Conservation (phyloP, 2,113 vertebrate genomes). For the Rattus norvegicus region DNA sequence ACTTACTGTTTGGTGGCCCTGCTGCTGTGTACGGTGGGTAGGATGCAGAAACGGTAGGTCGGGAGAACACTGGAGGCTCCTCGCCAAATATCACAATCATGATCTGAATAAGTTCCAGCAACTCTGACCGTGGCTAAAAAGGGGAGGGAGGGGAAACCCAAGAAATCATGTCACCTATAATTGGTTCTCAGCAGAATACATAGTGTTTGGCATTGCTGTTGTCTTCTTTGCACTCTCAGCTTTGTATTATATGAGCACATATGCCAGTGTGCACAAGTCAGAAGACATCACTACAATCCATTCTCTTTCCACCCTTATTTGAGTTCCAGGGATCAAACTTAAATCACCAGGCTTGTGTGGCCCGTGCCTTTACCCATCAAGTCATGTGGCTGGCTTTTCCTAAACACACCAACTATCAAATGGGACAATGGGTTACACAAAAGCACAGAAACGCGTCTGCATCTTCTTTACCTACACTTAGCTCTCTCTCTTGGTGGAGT, state of each 20-base stretch:
- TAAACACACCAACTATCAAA: not conserved
- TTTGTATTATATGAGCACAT: not conserved
- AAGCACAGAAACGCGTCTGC: not conserved
- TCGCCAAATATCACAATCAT: conserved; percentile 99
- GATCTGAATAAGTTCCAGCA: conserved; percentile 97
- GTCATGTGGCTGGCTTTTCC: not conserved
- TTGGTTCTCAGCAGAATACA: not conserved
- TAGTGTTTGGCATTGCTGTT: not conserved
- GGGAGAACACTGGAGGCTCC: conserved; percentile 98
- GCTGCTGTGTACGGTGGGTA: conserved; percentile 95
- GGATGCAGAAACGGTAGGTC: conserved; percentile 92
- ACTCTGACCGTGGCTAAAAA: conserved; percentile 95
- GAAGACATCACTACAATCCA: not conserved
- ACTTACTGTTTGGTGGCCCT: conserved; percentile 96
- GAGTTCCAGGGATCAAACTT: not conserved
- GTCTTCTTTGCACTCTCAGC: not conserved
- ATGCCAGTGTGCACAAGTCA: not conserved
- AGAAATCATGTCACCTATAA: conserved; percentile 28
- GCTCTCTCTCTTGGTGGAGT: not conserved
- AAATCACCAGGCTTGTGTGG: not conserved
- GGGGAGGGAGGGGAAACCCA: conserved; percentile 48
- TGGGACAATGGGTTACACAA: not conserved
- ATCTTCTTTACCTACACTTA: not conserved
- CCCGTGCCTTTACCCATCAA: not conserved
- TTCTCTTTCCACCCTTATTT: not conserved